Evolutionary conservation across 1,140 invertebrate species (phyloP), one percentile per base, ranked within the genome.

Genomic region (Harlomillsia oculata): DNA sequence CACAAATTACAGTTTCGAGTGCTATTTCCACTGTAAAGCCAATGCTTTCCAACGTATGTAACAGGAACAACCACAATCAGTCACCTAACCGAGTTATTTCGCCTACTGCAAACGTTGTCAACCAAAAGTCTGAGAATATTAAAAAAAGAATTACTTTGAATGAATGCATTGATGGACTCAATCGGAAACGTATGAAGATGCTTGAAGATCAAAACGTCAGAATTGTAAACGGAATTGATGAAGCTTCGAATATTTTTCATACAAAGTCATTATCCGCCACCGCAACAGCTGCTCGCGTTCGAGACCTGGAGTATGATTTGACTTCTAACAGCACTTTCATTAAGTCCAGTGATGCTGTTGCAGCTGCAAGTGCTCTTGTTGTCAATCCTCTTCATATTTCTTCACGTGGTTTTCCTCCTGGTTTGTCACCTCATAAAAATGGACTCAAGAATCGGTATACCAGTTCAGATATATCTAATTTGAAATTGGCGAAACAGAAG

Each of bases 151-250:
- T 60, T 50, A 50, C 43, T 26, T 50, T 64, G 11, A 50, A 51
- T 18, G 63, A 64, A 29, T 64, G 63, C 21, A 61, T 61, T 20
- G 63, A 64, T 36, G 63, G 63, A 3, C 50, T 64, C 6, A 55
- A 64, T 30, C 34, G 51, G 40, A 64, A 64, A 44, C 61, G 56
- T 36, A 46, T 61, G 49, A 53, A 41, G 23, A 32, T 60, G 9
- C 43, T 61, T 5, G 58, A 59, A 28, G 55, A 62, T 36, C 20
- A 36, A 30, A 28, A n/a, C 25, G 43, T 37, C 20, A 34, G 25
- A 23, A 37, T 28, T 11, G 34, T 37, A 23, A 26, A 46, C 18
- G 39, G 53, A 28, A 56, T 18, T 45, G 28, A 53, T 39, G n/a
- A 16, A 4, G 18, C 44, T 1, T 5, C 45, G 6, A 32, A 32